A percentile compares a stretch with the other conserved stretches of the same genome.
Conservation (phyloP, 2,888 invertebrate genomes). For the Caenorhabditis macrosperma region DNA sequence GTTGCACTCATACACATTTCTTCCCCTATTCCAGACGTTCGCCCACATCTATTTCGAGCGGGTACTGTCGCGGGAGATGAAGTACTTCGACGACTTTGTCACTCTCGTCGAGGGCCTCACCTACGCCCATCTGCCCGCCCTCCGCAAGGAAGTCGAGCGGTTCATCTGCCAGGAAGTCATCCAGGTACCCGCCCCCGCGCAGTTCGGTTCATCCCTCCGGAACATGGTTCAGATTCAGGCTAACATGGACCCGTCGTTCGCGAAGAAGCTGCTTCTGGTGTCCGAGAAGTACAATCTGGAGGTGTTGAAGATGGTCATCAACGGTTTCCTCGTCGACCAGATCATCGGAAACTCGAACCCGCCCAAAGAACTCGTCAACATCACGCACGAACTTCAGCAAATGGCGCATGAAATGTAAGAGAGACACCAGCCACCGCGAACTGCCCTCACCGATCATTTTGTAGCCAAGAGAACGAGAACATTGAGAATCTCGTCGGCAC, state of each 20-base stretch:
- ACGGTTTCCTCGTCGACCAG: conserved; percentile 66
- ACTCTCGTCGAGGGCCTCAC: conserved; percentile 73
- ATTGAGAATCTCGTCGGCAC: conserved; percentile 70
- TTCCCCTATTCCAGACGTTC: conserved; percentile 69
- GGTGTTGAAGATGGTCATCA: conserved; percentile 76
- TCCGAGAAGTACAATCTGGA: conserved; percentile 75
- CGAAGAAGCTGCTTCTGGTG: conserved; percentile 76
- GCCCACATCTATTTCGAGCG: conserved; percentile 77
- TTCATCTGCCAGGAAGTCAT: conserved; percentile 77
- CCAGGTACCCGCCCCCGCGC: conserved; percentile 57
- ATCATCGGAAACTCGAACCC: conserved; percentile 68
- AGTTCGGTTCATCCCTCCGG: not conserved
- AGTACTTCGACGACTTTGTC: conserved; percentile 76
- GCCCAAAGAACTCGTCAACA: conserved; percentile 65
- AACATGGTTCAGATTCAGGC: conserved; percentile 64
- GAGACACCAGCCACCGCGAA: not conserved
- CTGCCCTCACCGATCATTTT: not conserved
- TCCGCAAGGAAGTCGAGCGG: conserved; percentile 75
- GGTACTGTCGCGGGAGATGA: conserved; percentile 72
- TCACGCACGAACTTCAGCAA: conserved; percentile 65
- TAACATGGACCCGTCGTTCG: conserved; percentile 71
- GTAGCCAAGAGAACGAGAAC: conserved; percentile 54
- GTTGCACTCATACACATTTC: not conserved
- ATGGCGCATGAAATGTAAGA: conserved; percentile 66
- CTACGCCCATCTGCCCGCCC: conserved; percentile 74